A percentile compares a stretch with the other conserved stretches of the same genome.
Evolutionary conservation across 2,888 invertebrate species (phyloP).

Genomic region (Spicauda simplicius): DNA sequence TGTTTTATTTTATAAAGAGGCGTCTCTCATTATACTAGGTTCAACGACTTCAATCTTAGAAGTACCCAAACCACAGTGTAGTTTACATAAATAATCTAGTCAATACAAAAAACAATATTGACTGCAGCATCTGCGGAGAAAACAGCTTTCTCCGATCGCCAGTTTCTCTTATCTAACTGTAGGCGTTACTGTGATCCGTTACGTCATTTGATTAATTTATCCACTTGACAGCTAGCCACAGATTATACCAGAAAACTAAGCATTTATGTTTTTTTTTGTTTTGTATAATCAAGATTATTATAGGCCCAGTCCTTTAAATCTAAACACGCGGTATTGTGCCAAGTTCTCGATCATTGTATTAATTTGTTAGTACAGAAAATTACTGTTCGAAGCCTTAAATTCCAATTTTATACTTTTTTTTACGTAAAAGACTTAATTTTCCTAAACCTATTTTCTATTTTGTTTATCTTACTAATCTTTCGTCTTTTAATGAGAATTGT

Average conservation of each 20-base stretch:
- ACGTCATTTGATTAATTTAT: constrained; percentile 26
- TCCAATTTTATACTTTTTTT: too few relatives aligned
- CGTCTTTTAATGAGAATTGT: too few relatives aligned
- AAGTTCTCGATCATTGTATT: too few relatives aligned
- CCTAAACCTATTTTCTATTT: too few relatives aligned
- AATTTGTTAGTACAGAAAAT: too few relatives aligned
- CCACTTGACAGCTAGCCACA: constrained; percentile 11
- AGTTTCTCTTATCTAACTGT: constrained; percentile 33
- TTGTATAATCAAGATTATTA: too few relatives aligned
- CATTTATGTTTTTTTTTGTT: neutral
- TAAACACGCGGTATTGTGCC: too few relatives aligned
- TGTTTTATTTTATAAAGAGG: neutral
- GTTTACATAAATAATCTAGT: constrained; percentile 18
- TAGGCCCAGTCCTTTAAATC: too few relatives aligned
- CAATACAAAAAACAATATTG: constrained; percentile 28
- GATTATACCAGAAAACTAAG: neutral
- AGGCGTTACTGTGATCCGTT: constrained; percentile 22
- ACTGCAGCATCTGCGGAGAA: constrained; percentile 58
- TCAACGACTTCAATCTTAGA: neutral
- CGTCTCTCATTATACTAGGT: neutral
- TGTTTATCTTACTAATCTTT: too few relatives aligned
- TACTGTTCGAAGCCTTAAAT: too few relatives aligned
- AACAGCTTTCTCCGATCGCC: constrained; percentile 61
- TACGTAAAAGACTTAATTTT: too few relatives aligned
- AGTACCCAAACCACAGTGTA: neutral